Evolutionary conservation across 64 coral and sea anemone species (phyloP).

Genomic region (Porites australiensis): DNA sequence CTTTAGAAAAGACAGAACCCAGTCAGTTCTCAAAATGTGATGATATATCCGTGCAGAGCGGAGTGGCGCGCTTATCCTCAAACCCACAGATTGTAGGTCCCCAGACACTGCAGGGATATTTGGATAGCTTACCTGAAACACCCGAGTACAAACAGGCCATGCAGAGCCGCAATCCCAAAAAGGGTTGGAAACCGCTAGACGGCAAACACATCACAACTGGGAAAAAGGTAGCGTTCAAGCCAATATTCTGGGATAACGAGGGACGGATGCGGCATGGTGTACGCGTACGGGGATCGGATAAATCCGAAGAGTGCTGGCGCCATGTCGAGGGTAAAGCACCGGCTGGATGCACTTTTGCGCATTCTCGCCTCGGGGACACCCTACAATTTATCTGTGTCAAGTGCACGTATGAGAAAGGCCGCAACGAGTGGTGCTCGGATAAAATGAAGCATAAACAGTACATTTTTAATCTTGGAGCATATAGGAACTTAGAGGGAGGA

Average conservation of each 20-base stretch:
- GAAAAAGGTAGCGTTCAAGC: slow-evolving; percentile 89
- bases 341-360: slow-evolving; percentile 84
- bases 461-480: slow-evolving; percentile 93
- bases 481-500: slow-evolving; percentile 87
- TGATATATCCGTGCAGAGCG: slow-evolving; percentile 83
- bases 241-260: slow-evolving; percentile 91
- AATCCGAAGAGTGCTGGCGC: slow-evolving; percentile 91
- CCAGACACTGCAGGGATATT: slow-evolving; percentile 68
- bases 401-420: slow-evolving; percentile 88
- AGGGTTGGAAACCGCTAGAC: slow-evolving; percentile 86
- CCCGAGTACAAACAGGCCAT: slow-evolving; percentile 84
- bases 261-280: slow-evolving; percentile 95
- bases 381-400: slow-evolving; percentile 95
- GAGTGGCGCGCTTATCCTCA: slow-evolving; percentile 20
- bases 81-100: slow-evolving; percentile 76
- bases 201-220: slow-evolving; percentile 84
- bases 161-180: slow-evolving; percentile 58
- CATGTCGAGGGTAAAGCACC: slow-evolving; percentile 89
- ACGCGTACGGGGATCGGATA: slow-evolving; percentile 90
- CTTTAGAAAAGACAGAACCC: slow-evolving; percentile 27
- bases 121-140: slow-evolving; percentile 86
- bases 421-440: slow-evolving; percentile 86
- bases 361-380: slow-evolving; percentile 94
- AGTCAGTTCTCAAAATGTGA: slow-evolving; percentile 83
- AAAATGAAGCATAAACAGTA: slow-evolving; percentile 89